Conservation (phyloP, 2,113 vertebrate species). For the Columbina picui region DNA sequence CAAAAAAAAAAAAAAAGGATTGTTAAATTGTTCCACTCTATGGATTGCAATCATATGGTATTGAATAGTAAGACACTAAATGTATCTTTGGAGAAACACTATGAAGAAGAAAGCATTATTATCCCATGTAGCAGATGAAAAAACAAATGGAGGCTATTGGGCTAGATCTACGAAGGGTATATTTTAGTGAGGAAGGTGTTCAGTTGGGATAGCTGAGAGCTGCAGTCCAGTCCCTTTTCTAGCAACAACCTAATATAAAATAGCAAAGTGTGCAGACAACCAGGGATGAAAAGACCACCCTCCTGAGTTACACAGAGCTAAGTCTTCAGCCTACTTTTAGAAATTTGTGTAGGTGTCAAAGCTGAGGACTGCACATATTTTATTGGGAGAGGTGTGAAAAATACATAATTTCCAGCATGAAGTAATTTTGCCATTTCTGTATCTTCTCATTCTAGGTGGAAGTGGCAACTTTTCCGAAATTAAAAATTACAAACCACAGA, state of each 20-base stretch:
- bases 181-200: not conserved
- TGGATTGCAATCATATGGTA: not conserved
- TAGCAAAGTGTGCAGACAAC: not conserved
- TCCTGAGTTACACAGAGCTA: accelerated
- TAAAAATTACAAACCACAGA: not conserved
- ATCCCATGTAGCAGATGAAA: not conserved
- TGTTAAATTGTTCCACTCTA: not conserved
- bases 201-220: not conserved
- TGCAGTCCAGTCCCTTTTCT: not conserved
- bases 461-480: not conserved
- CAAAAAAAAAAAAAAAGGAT: not conserved
- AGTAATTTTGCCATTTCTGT: not conserved
- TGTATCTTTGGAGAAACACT: not conserved
- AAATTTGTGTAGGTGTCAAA: not conserved
- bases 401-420: not conserved
- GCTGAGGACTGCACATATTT: not conserved
- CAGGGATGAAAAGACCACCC: not conserved
- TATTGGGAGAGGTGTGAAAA: not conserved
- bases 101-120: not conserved
- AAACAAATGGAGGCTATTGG: not conserved
- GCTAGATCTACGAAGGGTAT: not conserved
- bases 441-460: not conserved
- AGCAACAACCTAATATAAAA: not conserved
- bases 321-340: not conserved
- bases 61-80: not conserved